Base-by-base conservation (phyloP, 64 coral and sea anemone species). In the Actinia tenebrosa region DNA sequence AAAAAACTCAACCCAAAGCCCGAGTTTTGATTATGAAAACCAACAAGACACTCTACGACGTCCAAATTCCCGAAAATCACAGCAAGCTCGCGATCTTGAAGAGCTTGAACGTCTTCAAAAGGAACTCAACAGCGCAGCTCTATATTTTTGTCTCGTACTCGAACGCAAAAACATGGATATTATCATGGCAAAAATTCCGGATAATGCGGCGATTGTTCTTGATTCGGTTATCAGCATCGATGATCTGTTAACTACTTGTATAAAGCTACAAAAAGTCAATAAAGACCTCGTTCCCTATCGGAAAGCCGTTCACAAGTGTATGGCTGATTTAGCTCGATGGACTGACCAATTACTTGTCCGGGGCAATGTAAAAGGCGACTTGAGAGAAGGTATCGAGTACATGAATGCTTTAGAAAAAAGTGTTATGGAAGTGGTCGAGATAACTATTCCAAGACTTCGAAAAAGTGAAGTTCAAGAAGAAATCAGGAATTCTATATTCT, bases 221-320 rank as follows among this genome's bases (percentile, higher is more conserved):
- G 97, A 95, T 59, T 99, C 97, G 16, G 84, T 99, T 46, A 99
- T 95, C 56, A 90, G 94, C 79, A 99, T 99, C 16, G 97, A 99
- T 77, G 91, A 89, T 59, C 91, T 99, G 90, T 75, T 99, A 56
- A 90, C 97, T 13, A 90, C 93, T 13, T 99, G 91, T 85, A 87
- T 99, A n/a, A 91, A 91, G 22, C 78, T 95, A 22, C 91, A 99
- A 55, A 88, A 82, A 45, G 86, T 80, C 54, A 92, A 92, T 23
- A 92, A 92, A 20, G 91, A 92, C 64, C 64, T 90, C 54, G 78
- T 94, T 56, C 86, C 91, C 6, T 87, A 97, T 71, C 88, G 97
- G 7, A 93, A 90, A 80, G 83, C 88, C 22, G 89, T 99, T 82
- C 97, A 99, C 44, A 83, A 95, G 45, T 90, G 91, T 66, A 86